Percentiles rank a stretch among this genome's conserved stretches.
Conservation (phyloP, 2,888 invertebrate species). For the Monopis laevigella region DNA sequence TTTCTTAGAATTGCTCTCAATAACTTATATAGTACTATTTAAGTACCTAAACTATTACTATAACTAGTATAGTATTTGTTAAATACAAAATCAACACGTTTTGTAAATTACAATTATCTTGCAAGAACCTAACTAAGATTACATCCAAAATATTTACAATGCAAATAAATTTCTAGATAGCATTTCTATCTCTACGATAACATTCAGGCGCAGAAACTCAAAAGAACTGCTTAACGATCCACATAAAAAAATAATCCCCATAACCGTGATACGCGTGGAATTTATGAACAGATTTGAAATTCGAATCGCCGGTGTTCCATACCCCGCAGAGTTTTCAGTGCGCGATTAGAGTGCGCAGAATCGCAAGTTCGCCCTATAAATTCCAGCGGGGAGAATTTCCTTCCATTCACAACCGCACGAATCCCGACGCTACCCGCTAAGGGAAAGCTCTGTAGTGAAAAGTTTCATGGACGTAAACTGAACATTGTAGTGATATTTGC, state of each 20-base stretch:
- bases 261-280: too few relatives aligned
- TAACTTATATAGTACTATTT: too few relatives aligned
- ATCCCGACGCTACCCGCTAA: conserved; percentile 32
- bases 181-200: conserved; percentile 4
- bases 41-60: too few relatives aligned
- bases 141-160: conserved; percentile 44
- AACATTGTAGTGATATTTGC: not conserved
- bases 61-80: too few relatives aligned
- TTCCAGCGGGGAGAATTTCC: conserved; percentile 35
- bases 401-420: conserved; percentile 49
- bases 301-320: not conserved
- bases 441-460: conserved; percentile 18
- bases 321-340: not conserved
- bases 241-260: conserved; percentile 7
- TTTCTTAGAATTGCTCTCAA: too few relatives aligned
- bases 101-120: conserved; percentile 1
- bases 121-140: conserved; percentile 3
- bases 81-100: conserved; percentile 1
- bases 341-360: conserved; percentile 43
- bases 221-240: not conserved
- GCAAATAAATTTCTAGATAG: conserved; percentile 30
- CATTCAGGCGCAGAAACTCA: conserved; percentile 7
- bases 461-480: conserved; percentile 14
- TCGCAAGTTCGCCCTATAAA: conserved; percentile 45
- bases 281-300: not conserved